These are phyloP conservation scores for Napeogenes sylphis DNA, from an alignment of 2,888 invertebrate genomes.

Conservation along the genomic window DNA sequence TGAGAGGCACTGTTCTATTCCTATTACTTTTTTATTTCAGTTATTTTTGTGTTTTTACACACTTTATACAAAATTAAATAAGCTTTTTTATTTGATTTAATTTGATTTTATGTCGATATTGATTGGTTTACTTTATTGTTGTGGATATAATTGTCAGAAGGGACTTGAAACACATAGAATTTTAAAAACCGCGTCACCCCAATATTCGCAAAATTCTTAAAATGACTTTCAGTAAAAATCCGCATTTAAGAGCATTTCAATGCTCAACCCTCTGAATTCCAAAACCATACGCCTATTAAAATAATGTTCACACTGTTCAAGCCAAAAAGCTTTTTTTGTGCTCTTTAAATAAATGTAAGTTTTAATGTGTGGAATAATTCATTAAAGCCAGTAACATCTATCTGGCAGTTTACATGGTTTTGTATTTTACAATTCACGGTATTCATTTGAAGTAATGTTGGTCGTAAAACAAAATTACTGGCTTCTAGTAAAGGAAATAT, in stretches of 20 bases:
- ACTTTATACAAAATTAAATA: too few relatives aligned
- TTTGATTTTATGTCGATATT: too few relatives aligned
- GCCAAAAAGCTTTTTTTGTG: slow-evolving; percentile 12
- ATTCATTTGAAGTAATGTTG: slow-evolving; percentile 2
- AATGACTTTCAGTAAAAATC: slow-evolving; percentile 24
- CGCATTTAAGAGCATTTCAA: slow-evolving; percentile 34
- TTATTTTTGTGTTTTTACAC: too few relatives aligned
- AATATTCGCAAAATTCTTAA: slow-evolving; percentile 27
- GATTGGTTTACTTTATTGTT: too few relatives aligned
- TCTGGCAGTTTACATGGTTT: slow-evolving; percentile 14
- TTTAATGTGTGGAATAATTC: background rate
- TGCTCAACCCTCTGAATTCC: slow-evolving; percentile 18
- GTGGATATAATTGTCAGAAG: too few relatives aligned
- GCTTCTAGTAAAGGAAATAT: background rate
- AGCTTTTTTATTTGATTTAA: too few relatives aligned
- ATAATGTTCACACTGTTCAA: slow-evolving; percentile 21
- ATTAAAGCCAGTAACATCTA: slow-evolving; percentile 4
- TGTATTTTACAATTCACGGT: slow-evolving; percentile 25
- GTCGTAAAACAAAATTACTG: background rate
- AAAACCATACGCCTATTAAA: slow-evolving; percentile 16
- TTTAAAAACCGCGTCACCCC: slow-evolving; percentile 31
- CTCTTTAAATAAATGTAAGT: slow-evolving; percentile 10
- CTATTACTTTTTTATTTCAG: too few relatives aligned
- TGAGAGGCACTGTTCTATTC: too few relatives aligned
- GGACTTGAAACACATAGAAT: background rate